Evolutionary conservation across 2,888 invertebrate species (phyloP).

Genomic region (Folsomia candida): DNA sequence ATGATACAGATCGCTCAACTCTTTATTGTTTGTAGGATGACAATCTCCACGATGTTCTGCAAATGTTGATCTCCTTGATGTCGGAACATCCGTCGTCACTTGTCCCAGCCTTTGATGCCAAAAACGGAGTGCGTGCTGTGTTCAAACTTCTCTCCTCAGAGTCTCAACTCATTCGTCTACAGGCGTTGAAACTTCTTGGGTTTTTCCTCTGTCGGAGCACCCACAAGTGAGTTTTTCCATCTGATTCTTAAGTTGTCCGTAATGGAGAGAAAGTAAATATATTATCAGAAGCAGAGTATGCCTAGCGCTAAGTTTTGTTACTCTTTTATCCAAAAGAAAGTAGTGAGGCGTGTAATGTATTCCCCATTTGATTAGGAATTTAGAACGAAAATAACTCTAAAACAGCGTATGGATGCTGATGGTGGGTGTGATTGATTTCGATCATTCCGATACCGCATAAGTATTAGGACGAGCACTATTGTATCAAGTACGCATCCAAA

Average conservation of each 20-base stretch:
- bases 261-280: not conserved
- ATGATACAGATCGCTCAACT: not conserved
- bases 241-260: not conserved
- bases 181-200: conserved; percentile 92
- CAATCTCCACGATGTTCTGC: conserved; percentile 95
- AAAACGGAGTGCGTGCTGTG: conserved; percentile 91
- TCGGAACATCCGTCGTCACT: conserved; percentile 97
- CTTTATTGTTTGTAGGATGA: conserved; percentile 71
- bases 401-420: too few species aligned
- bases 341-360: too few species aligned
- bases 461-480: too few species aligned
- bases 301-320: too few species aligned
- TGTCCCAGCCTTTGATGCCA: conserved; percentile 98
- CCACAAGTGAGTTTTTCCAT: conserved; percentile 81
- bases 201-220: conserved; percentile 98
- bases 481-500: too few species aligned
- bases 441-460: too few species aligned
- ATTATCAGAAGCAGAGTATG: not conserved
- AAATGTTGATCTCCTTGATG: conserved; percentile 95
- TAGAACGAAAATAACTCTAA: too few species aligned
- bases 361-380: too few species aligned
- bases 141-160: conserved; percentile 95
- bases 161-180: conserved; percentile 91
- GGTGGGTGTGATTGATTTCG: too few species aligned
- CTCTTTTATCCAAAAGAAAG: not conserved